Percentiles rank a stretch among this genome's conserved stretches.
These are phyloP conservation scores for Atrina japonica DNA, from an alignment of 2,888 invertebrate genomes.

Conservation along the genomic window DNA sequence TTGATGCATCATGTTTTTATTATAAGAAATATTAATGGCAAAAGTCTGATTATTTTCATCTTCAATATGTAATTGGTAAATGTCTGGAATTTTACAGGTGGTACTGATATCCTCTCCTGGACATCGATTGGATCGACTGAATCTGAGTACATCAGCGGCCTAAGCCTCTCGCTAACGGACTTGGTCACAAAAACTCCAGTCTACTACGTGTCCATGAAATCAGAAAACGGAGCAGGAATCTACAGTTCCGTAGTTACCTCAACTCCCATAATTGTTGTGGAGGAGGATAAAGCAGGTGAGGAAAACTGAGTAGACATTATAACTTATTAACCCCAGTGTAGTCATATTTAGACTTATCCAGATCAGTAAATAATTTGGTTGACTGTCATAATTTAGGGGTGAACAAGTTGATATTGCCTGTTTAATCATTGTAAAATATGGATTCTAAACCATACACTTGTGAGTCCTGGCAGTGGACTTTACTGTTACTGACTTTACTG, in stretches of 20 bases:
- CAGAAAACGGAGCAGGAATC: constrained; percentile 59
- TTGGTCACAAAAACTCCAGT: constrained; percentile 41
- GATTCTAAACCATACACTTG: too few species aligned
- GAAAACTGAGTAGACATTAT: background rate
- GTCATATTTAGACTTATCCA: background rate
- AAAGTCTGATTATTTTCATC: too few species aligned
- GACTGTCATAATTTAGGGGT: too few species aligned
- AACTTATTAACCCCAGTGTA: background rate
- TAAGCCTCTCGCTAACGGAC: constrained; percentile 37
- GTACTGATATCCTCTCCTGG: constrained; percentile 21
- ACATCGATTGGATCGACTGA: background rate
- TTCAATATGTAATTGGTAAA: too few species aligned
- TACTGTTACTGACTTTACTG: too few species aligned
- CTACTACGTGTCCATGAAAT: constrained; percentile 63
- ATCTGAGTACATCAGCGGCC: constrained; percentile 43
- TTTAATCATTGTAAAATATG: too few species aligned
- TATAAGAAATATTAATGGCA: too few species aligned
- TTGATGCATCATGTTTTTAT: too few species aligned
- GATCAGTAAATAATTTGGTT: background rate
- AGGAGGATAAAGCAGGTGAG: constrained; percentile 61
- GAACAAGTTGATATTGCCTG: too few species aligned
- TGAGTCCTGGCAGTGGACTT: too few species aligned
- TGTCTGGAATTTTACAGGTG: constrained; percentile 16
- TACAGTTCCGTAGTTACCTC: constrained; percentile 43
- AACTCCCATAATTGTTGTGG: constrained; percentile 57